phyloP scores from a whole-genome alignment of 2,113 vertebrate species.

The Eira barbara region DNA sequence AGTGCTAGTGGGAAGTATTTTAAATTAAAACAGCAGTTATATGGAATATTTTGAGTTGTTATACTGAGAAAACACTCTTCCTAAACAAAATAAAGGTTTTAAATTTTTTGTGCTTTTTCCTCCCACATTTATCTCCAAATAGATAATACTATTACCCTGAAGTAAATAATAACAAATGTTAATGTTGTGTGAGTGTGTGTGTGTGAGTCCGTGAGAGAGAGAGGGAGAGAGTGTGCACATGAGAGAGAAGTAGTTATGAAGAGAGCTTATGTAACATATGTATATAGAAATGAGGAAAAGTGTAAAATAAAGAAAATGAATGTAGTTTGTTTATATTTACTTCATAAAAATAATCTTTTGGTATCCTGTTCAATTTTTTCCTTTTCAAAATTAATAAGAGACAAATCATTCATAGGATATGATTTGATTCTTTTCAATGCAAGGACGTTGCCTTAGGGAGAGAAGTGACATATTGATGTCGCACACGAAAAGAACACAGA shows the following conservation, averaged over 20 bases:
- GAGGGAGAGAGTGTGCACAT: no score
- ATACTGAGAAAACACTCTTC: background rate
- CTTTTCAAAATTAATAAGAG: background rate
- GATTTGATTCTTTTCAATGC: background rate
- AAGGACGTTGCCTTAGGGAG: background rate
- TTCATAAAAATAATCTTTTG: background rate
- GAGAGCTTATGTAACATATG: background rate
- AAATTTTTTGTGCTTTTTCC: background rate
- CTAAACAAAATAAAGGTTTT: background rate
- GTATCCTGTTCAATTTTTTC: background rate
- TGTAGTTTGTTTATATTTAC: background rate
- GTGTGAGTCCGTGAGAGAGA: background rate
- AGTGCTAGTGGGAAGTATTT: background rate
- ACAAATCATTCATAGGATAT: background rate
- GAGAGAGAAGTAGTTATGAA: background rate
- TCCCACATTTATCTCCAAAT: background rate
- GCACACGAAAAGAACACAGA: background rate
- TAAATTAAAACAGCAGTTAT: background rate
- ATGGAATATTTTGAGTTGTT: background rate
- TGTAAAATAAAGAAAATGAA: background rate
- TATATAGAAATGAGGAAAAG: background rate
- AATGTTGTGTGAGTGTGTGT: background rate
- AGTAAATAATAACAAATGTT: background rate
- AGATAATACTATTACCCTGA: background rate
- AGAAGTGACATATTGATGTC: background rate